Base-by-base conservation (phyloP, 2,888 invertebrate genomes). In the Subacronicta megacephala region DNA sequence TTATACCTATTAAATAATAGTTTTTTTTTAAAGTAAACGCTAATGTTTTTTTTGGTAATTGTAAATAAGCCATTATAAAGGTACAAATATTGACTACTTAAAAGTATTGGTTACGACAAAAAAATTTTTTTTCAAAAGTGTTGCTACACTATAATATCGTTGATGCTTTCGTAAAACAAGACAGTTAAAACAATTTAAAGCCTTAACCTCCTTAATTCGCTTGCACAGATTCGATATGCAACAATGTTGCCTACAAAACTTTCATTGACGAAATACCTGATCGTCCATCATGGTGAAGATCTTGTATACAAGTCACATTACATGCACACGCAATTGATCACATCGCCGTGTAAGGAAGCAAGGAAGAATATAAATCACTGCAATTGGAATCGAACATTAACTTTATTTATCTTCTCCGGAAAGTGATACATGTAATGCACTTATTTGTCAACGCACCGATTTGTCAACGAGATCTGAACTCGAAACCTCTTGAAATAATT, bases 381-480 rank as follows among this genome's bases (percentile, higher is more conserved):
- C 66, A 73, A 72, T 69, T 72, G 73, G 42, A 38, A 62, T 62
- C 49, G 53, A 62, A 37, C 62, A 54, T 72, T 54, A 50, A 50
- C 18, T 50, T 69, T 57, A 60, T 60, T 65, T 69, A 57, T 62
- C 59, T 59, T 65, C 2, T 0, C 13, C 9, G 18, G 0, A 23
- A 16, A 61, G 46, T 67, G 68, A 67, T 62, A 35, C 47, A 67
- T 67, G 64, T 51, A 33, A 46, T 62, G 65, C 67, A 67, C 46
- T 62, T 67, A 69, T 68, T 62, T 69, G 65, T 62, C 69, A 65
- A 53, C 53, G 50, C 20, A 23, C 0, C 17, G 29, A 56, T 67
- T 67, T 67, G 33, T 62, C 50, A n/a, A n/a, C 1, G 31, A 4
- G n/a, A 31, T n/a, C n/a, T 31, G 31, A n/a, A 31, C 31, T 31